Conservation (phyloP, 2,797 vertebrate species). For the Coregonus suidteri region DNA sequence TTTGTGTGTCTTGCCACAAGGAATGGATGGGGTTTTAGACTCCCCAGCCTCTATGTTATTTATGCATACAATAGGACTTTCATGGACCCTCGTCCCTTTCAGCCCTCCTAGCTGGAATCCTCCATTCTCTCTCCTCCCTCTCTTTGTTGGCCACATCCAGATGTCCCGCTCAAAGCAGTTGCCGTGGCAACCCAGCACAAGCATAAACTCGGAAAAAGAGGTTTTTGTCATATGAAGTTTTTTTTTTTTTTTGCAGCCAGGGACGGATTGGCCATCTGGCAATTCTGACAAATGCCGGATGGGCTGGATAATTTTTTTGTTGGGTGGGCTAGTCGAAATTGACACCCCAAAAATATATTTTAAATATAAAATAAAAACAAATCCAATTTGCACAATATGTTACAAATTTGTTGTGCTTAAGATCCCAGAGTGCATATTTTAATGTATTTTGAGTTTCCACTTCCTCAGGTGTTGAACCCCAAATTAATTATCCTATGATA, state of each 20-base stretch:
- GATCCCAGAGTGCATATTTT: too few relatives aligned
- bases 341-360: too few relatives aligned
- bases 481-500: too few relatives aligned
- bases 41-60: slow-evolving; percentile 55
- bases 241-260: slow-evolving; percentile 42
- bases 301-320: too few relatives aligned
- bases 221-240: slow-evolving; percentile 60
- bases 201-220: slow-evolving; percentile 56
- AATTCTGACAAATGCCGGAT: too few relatives aligned
- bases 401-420: too few relatives aligned
- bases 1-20: slow-evolving; percentile 43
- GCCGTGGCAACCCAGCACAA: slow-evolving; percentile 60
- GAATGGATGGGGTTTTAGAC: slow-evolving; percentile 35
- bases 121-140: slow-evolving; percentile 66
- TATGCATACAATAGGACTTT: slow-evolving; percentile 71
- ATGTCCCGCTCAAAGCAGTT: slow-evolving; percentile 67
- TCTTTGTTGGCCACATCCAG: slow-evolving; percentile 64
- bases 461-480: too few relatives aligned
- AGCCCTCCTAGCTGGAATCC: slow-evolving; percentile 72
- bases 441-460: too few relatives aligned
- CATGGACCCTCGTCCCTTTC: slow-evolving; percentile 69
- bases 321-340: too few relatives aligned
- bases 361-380: too few relatives aligned
- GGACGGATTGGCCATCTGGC: too few relatives aligned
- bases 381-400: too few relatives aligned